A percentile compares a stretch with the other conserved stretches of the same genome.
These are phyloP conservation scores for Lytechinus pictus DNA, from an alignment of 35 echinoderm and acorn worm genomes.

Conservation along the genomic window DNA sequence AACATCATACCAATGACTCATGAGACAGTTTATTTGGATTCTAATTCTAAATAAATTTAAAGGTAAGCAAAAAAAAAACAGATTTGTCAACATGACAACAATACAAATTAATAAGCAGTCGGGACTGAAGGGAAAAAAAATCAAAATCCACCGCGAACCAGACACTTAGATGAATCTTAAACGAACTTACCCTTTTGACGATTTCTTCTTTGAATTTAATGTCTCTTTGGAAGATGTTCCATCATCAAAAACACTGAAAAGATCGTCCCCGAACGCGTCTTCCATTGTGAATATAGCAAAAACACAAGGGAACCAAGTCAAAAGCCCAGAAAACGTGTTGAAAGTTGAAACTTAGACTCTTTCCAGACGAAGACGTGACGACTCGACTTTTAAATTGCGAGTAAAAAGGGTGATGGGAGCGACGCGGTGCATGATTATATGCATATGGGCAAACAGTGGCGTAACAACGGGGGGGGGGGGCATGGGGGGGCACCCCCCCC, in stretches of 20 bases:
- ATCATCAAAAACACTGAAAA: constrained; percentile 80
- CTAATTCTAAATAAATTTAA: too few relatives aligned
- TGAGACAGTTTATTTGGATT: too few relatives aligned
- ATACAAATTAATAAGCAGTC: background rate
- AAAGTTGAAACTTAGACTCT: background rate
- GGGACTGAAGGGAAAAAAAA: background rate
- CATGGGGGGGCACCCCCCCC: too few relatives aligned
- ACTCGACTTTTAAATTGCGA: too few relatives aligned
- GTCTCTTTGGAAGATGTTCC: constrained; percentile 35
- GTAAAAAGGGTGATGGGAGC: too few relatives aligned
- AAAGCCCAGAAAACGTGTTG: background rate
- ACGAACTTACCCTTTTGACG: background rate
- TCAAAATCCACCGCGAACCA: background rate
- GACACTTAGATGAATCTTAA: background rate
- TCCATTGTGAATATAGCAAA: background rate
- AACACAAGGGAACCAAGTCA: background rate
- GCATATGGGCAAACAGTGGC: too few relatives aligned
- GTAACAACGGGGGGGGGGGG: too few relatives aligned
- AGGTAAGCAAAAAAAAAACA: too few relatives aligned
- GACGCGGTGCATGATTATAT: too few relatives aligned
- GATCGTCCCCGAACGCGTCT: constrained; percentile 70
- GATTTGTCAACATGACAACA: background rate
- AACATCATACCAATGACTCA: too few relatives aligned
- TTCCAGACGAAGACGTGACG: background rate
- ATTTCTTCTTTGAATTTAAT: background rate